Evolutionary conservation across 23 tunicate species (phyloP).

Genomic region (Ascidia mentula): DNA sequence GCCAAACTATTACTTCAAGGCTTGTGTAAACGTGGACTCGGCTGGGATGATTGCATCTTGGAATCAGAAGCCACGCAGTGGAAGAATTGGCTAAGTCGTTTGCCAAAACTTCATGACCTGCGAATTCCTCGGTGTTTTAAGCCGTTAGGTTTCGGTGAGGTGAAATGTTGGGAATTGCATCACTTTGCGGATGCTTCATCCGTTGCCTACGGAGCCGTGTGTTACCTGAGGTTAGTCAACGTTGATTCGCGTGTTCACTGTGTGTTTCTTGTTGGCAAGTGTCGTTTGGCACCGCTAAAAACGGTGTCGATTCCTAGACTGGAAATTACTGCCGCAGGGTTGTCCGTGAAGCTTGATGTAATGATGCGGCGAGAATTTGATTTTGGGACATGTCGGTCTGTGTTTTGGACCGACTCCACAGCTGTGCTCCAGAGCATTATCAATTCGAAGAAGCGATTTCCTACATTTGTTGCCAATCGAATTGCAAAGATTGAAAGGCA

Average conservation of each 20-base stretch:
- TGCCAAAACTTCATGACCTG: neutral
- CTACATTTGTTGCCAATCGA: neutral
- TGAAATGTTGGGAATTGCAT: neutral
- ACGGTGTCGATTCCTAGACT: conserved; percentile 2
- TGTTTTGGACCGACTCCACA: conserved; percentile 19
- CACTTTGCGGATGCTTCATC: conserved; percentile 25
- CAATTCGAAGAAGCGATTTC: neutral
- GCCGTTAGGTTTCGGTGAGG: neutral
- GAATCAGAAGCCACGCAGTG: neutral
- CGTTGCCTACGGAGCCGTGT: conserved; percentile 5
- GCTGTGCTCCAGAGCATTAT: conserved; percentile 8
- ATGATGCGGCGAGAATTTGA: neutral
- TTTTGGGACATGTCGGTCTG: neutral
- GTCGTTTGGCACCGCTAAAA: neutral
- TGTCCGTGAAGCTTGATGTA: conserved; percentile 11
- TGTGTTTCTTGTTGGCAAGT: neutral
- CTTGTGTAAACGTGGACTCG: conserved; percentile 3
- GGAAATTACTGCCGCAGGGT: conserved; percentile 10
- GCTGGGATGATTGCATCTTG: conserved; percentile 10
- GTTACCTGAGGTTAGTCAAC: conserved; percentile 1
- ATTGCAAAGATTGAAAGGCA: neutral
- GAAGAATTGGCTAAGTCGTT: conserved; percentile 12
- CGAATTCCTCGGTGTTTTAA: conserved; percentile 9
- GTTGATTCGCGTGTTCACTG: neutral
- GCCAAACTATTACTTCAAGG: conserved; percentile 10